phyloP scores from a whole-genome alignment of 2,797 vertebrate genomes.

The Setipinna tenuifilis region DNA sequence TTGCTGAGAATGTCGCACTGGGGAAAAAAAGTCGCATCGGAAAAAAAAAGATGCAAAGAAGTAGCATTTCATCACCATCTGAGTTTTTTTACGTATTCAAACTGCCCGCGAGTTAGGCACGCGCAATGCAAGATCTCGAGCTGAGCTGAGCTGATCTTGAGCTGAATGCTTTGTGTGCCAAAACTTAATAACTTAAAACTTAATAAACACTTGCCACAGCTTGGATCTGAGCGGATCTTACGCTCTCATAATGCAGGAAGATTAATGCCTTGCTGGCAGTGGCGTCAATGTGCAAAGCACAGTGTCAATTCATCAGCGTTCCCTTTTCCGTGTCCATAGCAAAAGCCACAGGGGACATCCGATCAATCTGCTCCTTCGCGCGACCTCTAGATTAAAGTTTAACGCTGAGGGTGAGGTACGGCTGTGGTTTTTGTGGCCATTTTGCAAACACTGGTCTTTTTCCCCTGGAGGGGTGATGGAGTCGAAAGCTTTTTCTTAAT shows the following conservation, averaged over 20 bases:
- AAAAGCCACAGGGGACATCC: neutral
- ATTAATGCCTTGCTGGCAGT: neutral
- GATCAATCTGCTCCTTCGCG: neutral
- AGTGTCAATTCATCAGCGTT: neutral
- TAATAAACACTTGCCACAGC: neutral
- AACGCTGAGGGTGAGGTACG: conserved; percentile 30
- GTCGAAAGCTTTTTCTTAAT: neutral
- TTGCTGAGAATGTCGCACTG: neutral
- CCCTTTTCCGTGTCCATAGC: neutral
- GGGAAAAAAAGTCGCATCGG: neutral
- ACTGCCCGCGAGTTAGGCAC: neutral
- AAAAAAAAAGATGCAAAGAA: neutral
- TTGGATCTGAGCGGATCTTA: neutral
- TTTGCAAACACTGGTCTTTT: neutral
- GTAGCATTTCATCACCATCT: neutral
- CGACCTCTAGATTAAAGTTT: conserved; percentile 1
- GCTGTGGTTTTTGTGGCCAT: neutral
- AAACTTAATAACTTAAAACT: neutral
- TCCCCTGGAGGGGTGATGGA: neutral
- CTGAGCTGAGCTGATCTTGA: too few species aligned
- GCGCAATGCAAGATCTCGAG: too few species aligned
- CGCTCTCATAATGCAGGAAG: neutral
- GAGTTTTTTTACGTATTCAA: neutral
- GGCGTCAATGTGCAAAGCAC: neutral
- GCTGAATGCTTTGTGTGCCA: neutral